A percentile compares a stretch with the other conserved stretches of the same genome.
Evolutionary conservation across 2,888 invertebrate species (phyloP).

Genomic region (Polydesmus complanatus): DNA sequence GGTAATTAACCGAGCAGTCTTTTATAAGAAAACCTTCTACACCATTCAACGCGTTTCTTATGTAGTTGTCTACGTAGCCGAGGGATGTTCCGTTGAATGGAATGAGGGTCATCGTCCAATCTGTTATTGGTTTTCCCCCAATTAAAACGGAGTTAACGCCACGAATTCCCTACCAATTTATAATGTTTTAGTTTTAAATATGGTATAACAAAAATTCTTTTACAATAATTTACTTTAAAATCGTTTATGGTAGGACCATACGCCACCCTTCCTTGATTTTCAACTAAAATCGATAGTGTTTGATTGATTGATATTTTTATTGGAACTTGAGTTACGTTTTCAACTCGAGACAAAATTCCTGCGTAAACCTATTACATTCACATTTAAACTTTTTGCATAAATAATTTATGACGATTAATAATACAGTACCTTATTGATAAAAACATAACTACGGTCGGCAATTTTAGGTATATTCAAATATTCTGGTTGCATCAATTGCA

Average conservation of each 20-base stretch:
- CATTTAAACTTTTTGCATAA: no score
- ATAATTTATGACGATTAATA: no score
- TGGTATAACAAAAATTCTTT: no score
- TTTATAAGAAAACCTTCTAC: no score
- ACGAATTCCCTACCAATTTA: conserved; percentile 7
- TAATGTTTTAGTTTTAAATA: no score
- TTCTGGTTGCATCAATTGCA: not conserved
- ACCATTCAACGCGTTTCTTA: no score
- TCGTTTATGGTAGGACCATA: conserved; percentile 9
- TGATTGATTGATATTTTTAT: not conserved
- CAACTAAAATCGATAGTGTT: conserved; percentile 7
- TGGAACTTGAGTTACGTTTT: not conserved
- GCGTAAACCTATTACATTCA: no score
- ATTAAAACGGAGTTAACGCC: conserved; percentile 2
- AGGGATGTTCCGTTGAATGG: not conserved
- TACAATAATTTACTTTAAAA: conserved; percentile 14
- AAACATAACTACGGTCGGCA: conserved; percentile 9
- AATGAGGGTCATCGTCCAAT: conserved; percentile 6
- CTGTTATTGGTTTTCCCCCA: not conserved
- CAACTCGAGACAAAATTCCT: not conserved
- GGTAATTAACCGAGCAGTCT: not conserved
- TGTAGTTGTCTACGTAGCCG: not conserved
- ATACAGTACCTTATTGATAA: conserved; percentile 7
- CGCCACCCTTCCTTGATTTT: conserved; percentile 10
- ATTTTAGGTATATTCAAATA: not conserved